Conservation (phyloP, 2,113 vertebrate genomes). For the Dissostichus mawsoni region DNA sequence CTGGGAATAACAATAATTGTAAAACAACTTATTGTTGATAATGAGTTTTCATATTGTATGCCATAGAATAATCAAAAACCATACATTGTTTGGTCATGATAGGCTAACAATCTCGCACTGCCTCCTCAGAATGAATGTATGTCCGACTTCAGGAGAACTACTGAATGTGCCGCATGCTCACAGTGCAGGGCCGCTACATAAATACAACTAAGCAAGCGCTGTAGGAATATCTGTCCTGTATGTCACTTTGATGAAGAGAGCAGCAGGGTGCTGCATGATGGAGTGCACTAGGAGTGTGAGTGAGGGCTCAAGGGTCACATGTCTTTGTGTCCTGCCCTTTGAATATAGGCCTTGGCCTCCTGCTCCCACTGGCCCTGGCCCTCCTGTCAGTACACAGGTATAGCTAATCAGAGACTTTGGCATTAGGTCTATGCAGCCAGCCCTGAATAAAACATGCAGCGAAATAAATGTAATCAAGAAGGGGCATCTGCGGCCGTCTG, state of each 20-base stretch:
- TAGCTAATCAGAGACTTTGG: slow-evolving; percentile 74
- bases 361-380: slow-evolving; percentile 46
- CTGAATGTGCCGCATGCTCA: neutral
- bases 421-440: slow-evolving; percentile 50
- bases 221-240: slow-evolving; percentile 8
- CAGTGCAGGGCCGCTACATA: slow-evolving; percentile 13
- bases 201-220: slow-evolving; percentile 29
- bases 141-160: neutral
- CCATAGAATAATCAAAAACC: neutral
- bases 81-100: neutral
- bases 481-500: slow-evolving; percentile 75
- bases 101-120: neutral
- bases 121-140: neutral
- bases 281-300: slow-evolving; percentile 48
- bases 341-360: slow-evolving; percentile 59
- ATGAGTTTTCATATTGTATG: no score
- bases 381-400: slow-evolving; percentile 72
- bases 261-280: slow-evolving; percentile 48
- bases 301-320: slow-evolving; percentile 51
- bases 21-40: no score
- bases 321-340: slow-evolving; percentile 68
- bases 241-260: slow-evolving; percentile 58
- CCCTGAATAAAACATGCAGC: slow-evolving; percentile 80
- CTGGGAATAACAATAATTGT: no score
- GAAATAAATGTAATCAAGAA: slow-evolving; percentile 70